phyloP scores from a whole-genome alignment of 2,113 vertebrate species.

The Phalacrocorax aristotelis region DNA sequence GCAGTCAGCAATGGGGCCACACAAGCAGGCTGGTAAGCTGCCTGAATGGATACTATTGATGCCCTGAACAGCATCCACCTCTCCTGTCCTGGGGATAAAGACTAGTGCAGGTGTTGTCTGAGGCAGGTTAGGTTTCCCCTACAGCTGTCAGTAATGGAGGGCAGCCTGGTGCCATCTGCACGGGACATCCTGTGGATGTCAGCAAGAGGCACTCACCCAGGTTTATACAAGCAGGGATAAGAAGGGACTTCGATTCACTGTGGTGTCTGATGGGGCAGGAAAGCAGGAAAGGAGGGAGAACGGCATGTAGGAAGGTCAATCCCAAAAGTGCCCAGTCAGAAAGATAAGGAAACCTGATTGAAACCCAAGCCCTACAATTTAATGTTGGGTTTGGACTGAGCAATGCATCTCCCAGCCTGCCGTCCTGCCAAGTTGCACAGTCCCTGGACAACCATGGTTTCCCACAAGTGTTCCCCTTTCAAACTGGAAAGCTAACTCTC shows the following conservation, averaged over 20 bases:
- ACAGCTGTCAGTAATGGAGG: rapidly evolving
- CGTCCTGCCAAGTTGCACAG: background rate
- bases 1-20: background rate
- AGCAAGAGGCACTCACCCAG: background rate
- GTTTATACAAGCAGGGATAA: background rate
- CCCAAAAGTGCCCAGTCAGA: background rate
- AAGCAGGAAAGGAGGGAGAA: background rate
- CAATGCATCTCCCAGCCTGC: background rate
- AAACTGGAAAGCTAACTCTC: background rate
- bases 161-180: background rate
- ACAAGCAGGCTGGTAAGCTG: background rate
- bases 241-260: background rate
- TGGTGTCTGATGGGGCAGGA: background rate
- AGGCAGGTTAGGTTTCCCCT: background rate
- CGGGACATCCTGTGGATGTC: background rate
- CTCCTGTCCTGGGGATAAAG: background rate
- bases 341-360: background rate
- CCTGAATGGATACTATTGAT: background rate
- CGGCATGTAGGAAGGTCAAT: background rate
- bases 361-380: background rate
- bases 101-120: background rate
- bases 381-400: background rate
- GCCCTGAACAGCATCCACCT: background rate
- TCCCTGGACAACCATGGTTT: background rate
- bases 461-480: rapidly evolving